Percentiles rank a stretch among this genome's conserved stretches.
These are phyloP conservation scores for Gasterosteus aculeatus DNA, from an alignment of 2,113 vertebrate species.

Conservation along the genomic window DNA sequence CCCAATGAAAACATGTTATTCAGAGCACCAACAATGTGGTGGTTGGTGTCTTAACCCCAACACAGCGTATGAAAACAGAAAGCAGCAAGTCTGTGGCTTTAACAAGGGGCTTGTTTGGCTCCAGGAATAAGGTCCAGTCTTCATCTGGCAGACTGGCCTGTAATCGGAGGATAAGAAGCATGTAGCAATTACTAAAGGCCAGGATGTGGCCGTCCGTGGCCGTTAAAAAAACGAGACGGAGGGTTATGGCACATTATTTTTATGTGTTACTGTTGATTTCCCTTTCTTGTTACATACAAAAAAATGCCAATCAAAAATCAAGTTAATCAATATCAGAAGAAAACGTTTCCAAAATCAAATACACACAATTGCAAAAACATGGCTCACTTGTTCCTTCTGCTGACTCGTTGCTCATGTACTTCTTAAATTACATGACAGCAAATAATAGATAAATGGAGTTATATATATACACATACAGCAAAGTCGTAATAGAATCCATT, in stretches of 20 bases:
- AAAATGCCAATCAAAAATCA: neutral
- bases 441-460: neutral
- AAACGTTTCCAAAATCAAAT: too few species aligned
- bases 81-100: conserved; percentile 77
- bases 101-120: conserved; percentile 77
- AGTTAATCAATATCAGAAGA: neutral
- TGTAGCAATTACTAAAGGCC: conserved; percentile 80
- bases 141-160: conserved; percentile 75
- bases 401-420: conserved; percentile 16
- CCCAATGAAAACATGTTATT: conserved; percentile 65
- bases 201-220: conserved; percentile 74
- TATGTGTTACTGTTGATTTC: conserved; percentile 1
- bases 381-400: neutral
- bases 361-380: neutral
- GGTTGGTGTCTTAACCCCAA: conserved; percentile 68
- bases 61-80: conserved; percentile 74
- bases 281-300: neutral
- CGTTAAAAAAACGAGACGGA: conserved; percentile 35
- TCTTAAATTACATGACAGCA: neutral
- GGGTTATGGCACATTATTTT: neutral
- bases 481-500: neutral
- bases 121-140: conserved; percentile 78
- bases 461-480: neutral
- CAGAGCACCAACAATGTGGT: conserved; percentile 69
- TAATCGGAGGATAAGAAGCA: conserved; percentile 79